phyloP scores from a whole-genome alignment of 2,113 vertebrate genomes.

The Phyllopteryx taeniolatus region DNA sequence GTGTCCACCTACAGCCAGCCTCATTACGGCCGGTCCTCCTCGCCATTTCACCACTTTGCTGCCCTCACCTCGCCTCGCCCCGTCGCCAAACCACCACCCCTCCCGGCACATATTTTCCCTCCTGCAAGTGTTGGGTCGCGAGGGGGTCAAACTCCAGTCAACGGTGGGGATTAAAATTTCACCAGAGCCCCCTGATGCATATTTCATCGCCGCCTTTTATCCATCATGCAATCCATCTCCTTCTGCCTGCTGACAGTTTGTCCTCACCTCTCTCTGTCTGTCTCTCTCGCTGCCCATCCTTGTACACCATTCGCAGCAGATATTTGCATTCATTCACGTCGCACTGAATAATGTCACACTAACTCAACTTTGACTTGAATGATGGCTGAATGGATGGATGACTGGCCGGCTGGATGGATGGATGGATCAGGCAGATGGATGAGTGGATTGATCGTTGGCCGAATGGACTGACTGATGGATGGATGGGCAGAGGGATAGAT shows the following conservation, averaged over 20 bases:
- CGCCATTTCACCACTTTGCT: conserved; percentile 34
- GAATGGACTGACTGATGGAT: neutral
- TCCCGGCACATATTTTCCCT: conserved; percentile 53
- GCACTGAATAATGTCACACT: neutral
- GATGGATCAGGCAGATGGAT: neutral
- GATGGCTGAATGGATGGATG: neutral
- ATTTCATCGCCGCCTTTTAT: conserved; percentile 62
- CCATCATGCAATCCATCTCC: conserved; percentile 42
- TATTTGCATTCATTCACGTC: neutral
- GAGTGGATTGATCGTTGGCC: neutral
- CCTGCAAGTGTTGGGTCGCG: conserved; percentile 59
- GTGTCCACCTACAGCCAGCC: conserved; percentile 31
- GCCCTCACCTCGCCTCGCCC: conserved; percentile 8
- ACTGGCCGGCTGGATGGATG: neutral
- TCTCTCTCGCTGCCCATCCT: conserved; percentile 23
- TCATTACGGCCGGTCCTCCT: conserved; percentile 48
- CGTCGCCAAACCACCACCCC: conserved; percentile 15
- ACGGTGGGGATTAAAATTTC: conserved; percentile 68
- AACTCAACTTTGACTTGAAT: neutral
- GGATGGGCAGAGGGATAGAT: neutral
- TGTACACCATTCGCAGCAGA: conserved; percentile 4
- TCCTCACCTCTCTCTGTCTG: conserved; percentile 8
- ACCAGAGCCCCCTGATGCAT: conserved; percentile 60
- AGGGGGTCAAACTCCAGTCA: conserved; percentile 67
- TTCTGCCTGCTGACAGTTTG: conserved; percentile 34